Base-by-base conservation (phyloP, 1,140 invertebrate species). In the Neodiprion lecontei region DNA sequence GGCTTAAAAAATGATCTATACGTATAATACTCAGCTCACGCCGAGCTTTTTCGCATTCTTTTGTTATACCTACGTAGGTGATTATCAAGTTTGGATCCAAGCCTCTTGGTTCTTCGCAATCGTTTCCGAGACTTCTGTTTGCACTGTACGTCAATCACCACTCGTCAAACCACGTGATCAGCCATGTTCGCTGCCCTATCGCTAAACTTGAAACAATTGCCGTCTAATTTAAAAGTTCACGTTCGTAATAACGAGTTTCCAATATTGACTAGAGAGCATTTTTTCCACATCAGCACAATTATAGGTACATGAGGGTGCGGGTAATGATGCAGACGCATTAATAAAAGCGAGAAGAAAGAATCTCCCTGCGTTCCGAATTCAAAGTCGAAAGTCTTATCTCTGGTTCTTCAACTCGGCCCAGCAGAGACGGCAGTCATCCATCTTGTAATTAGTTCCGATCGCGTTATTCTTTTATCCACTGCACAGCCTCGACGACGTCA, bases 1-100 rank as follows among this genome's bases (percentile, higher is more conserved):
- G 67, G 67, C 69, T 75, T 53, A 47, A 69, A 40, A 75, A 79
- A 78, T 84, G 74, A 86, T 86, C 84, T 85, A 86, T 86, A 85
- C 85, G 84, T 82, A 86, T 86, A 40, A 40, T 85, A 84, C 61
- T 65, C 61, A 65, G 17, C 61, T 14, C 1, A 17, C 12, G 61
- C 7, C 17, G 12, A 14, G 12, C 17, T 21, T 65, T 65, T 21
- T 65, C 61, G 12, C 61, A 65, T 21, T 65, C 61, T 65, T 21
- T 65, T 21, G 1, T 21, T 5, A 14, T 40, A 40, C 28, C 2
- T 40, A 40, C 28, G 28, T 40, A 5, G 28, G 28, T 40, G 5
- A 2, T 40, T 65, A 65, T 65, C 61, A 14, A 17, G 17, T n/a
- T 21, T 5, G 28, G 28, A 40, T 40, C 1, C 17, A 21, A 21